Conservation (phyloP, 2,797 vertebrate genomes). For the Dromococcyx pavoninus region DNA sequence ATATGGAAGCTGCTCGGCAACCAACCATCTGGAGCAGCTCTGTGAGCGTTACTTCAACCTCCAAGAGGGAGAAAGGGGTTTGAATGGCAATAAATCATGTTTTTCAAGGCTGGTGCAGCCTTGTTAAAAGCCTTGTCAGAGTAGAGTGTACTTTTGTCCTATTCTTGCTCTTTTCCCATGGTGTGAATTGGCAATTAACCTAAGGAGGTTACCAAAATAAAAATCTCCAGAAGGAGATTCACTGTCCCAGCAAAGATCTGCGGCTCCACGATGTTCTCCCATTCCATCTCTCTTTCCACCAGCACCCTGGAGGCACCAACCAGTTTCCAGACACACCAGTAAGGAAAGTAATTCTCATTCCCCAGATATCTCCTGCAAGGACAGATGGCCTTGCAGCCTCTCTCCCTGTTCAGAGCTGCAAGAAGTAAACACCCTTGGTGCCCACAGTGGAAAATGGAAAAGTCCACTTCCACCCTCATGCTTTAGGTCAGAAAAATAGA, state of each 20-base stretch:
- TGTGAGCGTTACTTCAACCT: background rate
- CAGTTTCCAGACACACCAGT: background rate
- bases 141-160: fast-evolving
- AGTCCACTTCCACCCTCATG: background rate
- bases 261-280: background rate
- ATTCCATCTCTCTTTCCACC: background rate
- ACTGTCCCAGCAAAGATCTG: background rate
- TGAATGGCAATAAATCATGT: background rate
- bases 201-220: background rate
- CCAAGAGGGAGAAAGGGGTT: background rate
- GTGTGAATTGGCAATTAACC: background rate
- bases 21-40: background rate
- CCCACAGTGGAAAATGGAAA: background rate
- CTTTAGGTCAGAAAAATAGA: background rate
- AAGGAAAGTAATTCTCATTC: background rate
- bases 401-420: background rate
- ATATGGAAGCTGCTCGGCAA: background rate
- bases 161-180: fast-evolving
- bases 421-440: background rate
- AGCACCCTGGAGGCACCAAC: background rate
- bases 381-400: background rate
- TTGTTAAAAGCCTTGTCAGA: background rate
- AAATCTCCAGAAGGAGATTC: background rate
- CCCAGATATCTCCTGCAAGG: background rate
- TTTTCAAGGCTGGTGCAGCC: background rate